Evolutionary conservation across 1,140 invertebrate species (phyloP).

Genomic region (Hylyphantes graminicola): DNA sequence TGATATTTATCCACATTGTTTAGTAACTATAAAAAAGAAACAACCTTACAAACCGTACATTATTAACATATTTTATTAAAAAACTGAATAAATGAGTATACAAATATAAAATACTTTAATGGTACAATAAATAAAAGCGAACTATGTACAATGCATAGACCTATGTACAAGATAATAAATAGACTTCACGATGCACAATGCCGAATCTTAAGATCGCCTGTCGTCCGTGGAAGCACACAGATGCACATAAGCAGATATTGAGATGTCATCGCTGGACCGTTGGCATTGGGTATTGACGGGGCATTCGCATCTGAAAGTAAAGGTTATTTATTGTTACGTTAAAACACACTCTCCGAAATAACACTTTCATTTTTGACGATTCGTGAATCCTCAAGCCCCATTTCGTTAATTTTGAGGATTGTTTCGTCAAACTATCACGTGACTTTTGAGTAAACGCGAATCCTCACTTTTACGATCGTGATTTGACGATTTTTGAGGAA

Average conservation of each 20-base stretch:
- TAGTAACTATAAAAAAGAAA: neutral
- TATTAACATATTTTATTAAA: neutral
- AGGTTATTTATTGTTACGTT: neutral
- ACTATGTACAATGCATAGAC: constrained; percentile 25
- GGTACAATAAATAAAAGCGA: constrained; percentile 21
- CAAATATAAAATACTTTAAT: neutral
- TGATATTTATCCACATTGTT: neutral
- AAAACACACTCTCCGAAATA: too few relatives aligned
- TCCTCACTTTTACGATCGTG: too few relatives aligned
- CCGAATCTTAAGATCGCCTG: neutral
- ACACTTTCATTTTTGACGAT: too few relatives aligned
- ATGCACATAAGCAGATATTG: constrained; percentile 74
- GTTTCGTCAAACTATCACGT: too few relatives aligned
- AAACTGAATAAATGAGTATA: neutral
- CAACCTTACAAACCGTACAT: neutral
- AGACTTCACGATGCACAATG: neutral
- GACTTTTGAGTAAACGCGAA: too few relatives aligned
- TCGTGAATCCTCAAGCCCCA: too few relatives aligned
- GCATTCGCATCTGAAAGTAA: constrained; percentile 72
- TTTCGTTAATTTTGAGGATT: too few relatives aligned
- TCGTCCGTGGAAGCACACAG: constrained; percentile 66
- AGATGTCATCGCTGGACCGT: constrained; percentile 72
- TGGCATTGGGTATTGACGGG: constrained; percentile 69
- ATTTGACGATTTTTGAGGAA: too few relatives aligned
- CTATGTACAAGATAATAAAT: constrained; percentile 32